Base-by-base conservation (phyloP, 2,888 invertebrate genomes). In the Brachypterus glaber region DNA sequence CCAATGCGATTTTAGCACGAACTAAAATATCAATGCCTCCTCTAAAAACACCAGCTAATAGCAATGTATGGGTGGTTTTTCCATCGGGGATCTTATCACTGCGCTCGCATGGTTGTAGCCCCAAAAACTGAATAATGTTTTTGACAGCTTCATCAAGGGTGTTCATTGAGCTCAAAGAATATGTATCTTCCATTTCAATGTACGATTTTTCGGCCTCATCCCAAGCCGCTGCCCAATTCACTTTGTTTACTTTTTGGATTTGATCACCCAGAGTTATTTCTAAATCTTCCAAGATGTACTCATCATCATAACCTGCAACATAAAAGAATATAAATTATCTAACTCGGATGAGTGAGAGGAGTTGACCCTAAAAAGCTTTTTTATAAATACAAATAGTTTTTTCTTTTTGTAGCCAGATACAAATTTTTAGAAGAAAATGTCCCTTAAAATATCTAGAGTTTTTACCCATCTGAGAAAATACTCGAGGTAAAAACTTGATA, bases 221-320 rank as follows among this genome's bases (percentile, higher is more conserved):
- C 79, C 83, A 84, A 1, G 77, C 74, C 0, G 73, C 72, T 2
- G 49, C 50, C 69, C 86, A 88, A 64, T 85, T 83, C 17, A 76
- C 76, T 57, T 84, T 83, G 52, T 78, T 76, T 13, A 83, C 74
- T 50, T 78, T 76, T 61, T 86, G 82, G 49, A 92, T 79, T 67
- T 90, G 89, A 68, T 95, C 92, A 3, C 82, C 80, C 3, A 92
- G 72, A 2, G 77, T 76, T 30, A 93, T 69, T 61, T 93, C 92
- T 18, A 92, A 66, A 66, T 97, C 95, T 67, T 98, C 98, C 39
- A 98, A 62, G 59, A 86, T 87, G 59, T 98, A 98, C 43, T 93
- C 91, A 59, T 99, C 98, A 38, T 87, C 83, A 54, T 97, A 98
- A 4, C 95, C 81, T 52, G 40, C 12, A 11, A 27, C 8, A 27